Conservation (phyloP, 2,113 vertebrate species). For the Malurus cyaneus region DNA sequence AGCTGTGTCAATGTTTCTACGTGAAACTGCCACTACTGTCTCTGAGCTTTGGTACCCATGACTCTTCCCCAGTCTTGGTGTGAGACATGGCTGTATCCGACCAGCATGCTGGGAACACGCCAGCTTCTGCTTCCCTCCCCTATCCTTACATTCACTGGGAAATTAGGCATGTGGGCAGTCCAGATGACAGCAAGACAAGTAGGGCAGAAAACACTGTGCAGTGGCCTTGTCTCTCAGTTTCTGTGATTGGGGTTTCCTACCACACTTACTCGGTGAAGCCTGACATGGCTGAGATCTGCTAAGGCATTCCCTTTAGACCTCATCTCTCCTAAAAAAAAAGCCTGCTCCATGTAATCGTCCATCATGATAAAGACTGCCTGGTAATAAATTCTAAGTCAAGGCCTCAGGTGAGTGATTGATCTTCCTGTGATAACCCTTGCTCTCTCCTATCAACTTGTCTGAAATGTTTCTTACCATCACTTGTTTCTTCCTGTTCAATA, state of each 20-base stretch:
- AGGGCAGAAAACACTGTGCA: neutral
- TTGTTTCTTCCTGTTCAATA: neutral
- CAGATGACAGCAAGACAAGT: neutral
- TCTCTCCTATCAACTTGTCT: neutral
- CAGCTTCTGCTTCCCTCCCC: neutral
- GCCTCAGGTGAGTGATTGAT: neutral
- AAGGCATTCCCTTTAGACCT: neutral
- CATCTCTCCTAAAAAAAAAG: neutral
- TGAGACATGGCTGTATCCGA: neutral
- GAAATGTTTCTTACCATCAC: neutral
- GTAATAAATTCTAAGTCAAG: neutral
- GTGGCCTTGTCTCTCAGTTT: neutral
- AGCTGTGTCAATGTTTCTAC: neutral
- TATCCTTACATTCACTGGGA: neutral
- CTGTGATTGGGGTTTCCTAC: neutral
- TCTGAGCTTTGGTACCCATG: neutral
- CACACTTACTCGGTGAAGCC: rapidly evolving
- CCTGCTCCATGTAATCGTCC: neutral
- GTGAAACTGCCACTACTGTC: neutral
- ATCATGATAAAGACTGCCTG: neutral
- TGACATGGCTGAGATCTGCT: neutral
- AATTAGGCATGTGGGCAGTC: neutral
- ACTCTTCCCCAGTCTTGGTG: neutral
- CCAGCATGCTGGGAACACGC: neutral
- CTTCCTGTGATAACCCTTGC: neutral